Conservation (phyloP, 2,888 invertebrate species). For the Drosophila pegasa region DNA sequence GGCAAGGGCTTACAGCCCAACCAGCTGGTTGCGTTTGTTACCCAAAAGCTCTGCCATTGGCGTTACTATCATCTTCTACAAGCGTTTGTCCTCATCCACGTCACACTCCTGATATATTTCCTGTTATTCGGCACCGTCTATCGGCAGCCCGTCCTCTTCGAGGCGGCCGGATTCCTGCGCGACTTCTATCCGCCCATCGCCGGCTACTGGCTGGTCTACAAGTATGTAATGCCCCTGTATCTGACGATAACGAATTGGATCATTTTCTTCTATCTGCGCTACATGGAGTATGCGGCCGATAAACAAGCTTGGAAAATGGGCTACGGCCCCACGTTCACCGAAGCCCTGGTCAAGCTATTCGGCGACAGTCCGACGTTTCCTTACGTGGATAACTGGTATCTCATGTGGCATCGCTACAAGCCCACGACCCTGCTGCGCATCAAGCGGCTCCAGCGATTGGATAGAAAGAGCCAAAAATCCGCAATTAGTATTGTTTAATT, state of each 20-base stretch:
- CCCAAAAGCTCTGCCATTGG: constrained; percentile 60
- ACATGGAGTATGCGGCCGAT: constrained; percentile 56
- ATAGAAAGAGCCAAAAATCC: too few relatives aligned
- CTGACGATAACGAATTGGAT: constrained; percentile 52
- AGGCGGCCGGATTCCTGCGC: constrained; percentile 55
- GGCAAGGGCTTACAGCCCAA: constrained; percentile 37
- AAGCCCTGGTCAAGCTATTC: constrained; percentile 54
- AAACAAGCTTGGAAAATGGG: constrained; percentile 15
- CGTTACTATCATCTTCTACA: constrained; percentile 1
- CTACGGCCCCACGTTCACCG: constrained; percentile 12
- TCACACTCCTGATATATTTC: constrained; percentile 47
- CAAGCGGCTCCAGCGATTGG: background rate
- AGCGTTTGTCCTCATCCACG: constrained; percentile 26
- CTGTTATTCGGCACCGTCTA: constrained; percentile 44
- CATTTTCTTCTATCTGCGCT: constrained; percentile 43
- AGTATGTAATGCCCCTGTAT: constrained; percentile 56
- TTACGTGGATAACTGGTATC: constrained; percentile 44
- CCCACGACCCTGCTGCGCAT: constrained; percentile 49
- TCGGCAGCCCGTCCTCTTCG: constrained; percentile 15
- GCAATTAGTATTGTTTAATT: background rate
- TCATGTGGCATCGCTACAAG: constrained; percentile 50
- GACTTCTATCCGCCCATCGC: constrained; percentile 41
- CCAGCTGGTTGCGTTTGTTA: constrained; percentile 53
- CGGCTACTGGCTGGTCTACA: constrained; percentile 66
- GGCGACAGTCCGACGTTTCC: constrained; percentile 52